Evolutionary conservation across 2,888 invertebrate genomes (phyloP).

Genomic region (Drosophila cracens): DNA sequence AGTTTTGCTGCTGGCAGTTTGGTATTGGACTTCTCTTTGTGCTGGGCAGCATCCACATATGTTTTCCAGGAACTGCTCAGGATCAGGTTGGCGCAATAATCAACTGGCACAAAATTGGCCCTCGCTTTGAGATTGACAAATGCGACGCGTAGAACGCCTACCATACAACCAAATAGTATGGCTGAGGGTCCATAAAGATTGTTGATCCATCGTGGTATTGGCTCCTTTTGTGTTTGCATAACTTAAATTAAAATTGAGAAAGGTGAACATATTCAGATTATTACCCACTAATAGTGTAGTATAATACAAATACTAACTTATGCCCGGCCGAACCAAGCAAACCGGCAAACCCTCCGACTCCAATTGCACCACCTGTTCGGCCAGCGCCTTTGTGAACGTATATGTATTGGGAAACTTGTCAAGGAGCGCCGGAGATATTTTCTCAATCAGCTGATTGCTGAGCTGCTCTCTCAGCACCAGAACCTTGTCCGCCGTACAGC

Average conservation of each 20-base stretch:
- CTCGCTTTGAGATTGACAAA: not conserved
- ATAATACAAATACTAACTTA: too few relatives aligned
- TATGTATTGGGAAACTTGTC: too few relatives aligned
- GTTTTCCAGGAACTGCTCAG: not conserved
- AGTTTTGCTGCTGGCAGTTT: not conserved
- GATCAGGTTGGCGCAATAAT: not conserved
- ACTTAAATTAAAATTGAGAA: too few relatives aligned
- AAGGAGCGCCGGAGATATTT: not conserved
- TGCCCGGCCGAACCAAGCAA: too few relatives aligned
- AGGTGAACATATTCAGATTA: too few relatives aligned
- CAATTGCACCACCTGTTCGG: too few relatives aligned
- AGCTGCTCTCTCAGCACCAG: not conserved
- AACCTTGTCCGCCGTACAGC: not conserved
- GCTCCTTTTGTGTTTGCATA: too few relatives aligned
- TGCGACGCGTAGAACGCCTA: not conserved
- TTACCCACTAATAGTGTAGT: too few relatives aligned
- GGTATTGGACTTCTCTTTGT: not conserved
- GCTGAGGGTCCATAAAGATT: not conserved
- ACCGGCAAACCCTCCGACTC: too few relatives aligned
- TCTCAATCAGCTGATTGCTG: not conserved
- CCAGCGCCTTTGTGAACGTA: too few relatives aligned
- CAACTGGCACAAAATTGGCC: not conserved
- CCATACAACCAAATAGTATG: not conserved
- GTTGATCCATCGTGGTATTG: constrained; percentile 27
- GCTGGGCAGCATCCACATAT: not conserved